Evolutionary conservation across 1,140 invertebrate genomes (phyloP).

Genomic region (Babylonia areolata): DNA sequence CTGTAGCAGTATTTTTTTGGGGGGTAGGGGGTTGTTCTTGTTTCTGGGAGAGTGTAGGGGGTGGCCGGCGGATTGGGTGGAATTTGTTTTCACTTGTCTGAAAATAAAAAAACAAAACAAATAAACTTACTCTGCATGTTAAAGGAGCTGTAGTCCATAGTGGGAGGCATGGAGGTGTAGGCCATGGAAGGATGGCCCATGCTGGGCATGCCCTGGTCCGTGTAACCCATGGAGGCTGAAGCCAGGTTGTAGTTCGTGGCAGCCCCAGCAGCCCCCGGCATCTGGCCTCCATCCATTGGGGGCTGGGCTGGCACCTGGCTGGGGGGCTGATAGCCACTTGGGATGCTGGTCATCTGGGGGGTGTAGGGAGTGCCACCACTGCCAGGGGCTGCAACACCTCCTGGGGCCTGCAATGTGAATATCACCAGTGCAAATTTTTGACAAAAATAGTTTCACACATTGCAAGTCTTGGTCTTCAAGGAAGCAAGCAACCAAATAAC

Average conservation of each 20-base stretch:
- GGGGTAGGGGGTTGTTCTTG: too few relatives aligned
- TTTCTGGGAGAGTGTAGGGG: too few relatives aligned
- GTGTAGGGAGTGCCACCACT: conserved; percentile 17
- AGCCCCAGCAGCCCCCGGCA: not conserved
- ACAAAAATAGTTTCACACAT: too few relatives aligned
- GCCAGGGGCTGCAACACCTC: not conserved
- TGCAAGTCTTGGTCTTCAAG: too few relatives aligned
- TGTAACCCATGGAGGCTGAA: conserved; percentile 14
- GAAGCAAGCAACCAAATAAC: too few relatives aligned
- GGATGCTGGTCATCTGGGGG: conserved; percentile 31
- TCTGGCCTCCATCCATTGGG: conserved; percentile 30
- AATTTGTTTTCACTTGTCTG: not conserved
- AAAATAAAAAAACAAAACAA: too few relatives aligned
- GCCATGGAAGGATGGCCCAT: conserved; percentile 77
- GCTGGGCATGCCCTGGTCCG: conserved; percentile 77
- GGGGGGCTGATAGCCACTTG: conserved; percentile 46
- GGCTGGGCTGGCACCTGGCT: conserved; percentile 31
- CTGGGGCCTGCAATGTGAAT: conserved; percentile 6
- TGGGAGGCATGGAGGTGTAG: conserved; percentile 36
- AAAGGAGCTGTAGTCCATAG: conserved; percentile 26
- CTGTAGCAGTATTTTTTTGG: too few relatives aligned
- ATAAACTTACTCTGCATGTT: conserved; percentile 21
- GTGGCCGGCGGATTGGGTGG: too few relatives aligned
- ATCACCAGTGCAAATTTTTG: too few relatives aligned
- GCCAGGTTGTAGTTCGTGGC: conserved; percentile 10